Conservation (phyloP, 1,140 invertebrate genomes). For the Plutomurus gul region DNA sequence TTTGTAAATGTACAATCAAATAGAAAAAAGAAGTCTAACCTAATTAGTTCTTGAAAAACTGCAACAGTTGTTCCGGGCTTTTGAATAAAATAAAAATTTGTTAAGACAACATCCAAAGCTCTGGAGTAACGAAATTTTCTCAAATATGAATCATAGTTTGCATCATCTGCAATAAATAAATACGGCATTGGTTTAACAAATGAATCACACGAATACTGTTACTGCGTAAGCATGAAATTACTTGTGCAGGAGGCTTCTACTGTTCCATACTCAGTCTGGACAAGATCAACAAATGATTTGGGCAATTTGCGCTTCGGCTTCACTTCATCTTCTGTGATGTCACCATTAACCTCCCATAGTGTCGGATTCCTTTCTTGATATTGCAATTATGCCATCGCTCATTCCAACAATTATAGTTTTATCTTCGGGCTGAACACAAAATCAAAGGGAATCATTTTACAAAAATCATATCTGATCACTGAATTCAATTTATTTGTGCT, state of each 20-base stretch:
- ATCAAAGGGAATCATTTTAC: not conserved
- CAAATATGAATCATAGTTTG: conserved; percentile 69
- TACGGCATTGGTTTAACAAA: not conserved
- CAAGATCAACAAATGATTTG: conserved; percentile 56
- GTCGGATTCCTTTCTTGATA: conserved; percentile 73
- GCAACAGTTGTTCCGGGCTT: conserved; percentile 76
- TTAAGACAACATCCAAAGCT: conserved; percentile 75
- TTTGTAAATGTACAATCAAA: not conserved
- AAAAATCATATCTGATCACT: not conserved
- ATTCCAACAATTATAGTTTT: conserved; percentile 85
- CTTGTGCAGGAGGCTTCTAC: conserved; percentile 31
- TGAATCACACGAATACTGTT: not conserved
- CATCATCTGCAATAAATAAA: conserved; percentile 39
- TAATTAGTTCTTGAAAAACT: conserved; percentile 81
- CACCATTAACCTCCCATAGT: conserved; percentile 54
- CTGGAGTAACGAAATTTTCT: conserved; percentile 80
- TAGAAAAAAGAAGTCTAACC: conserved; percentile 53
- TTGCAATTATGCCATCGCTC: conserved; percentile 87
- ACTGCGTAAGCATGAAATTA: conserved; percentile 28
- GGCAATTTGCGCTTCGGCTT: conserved; percentile 53
- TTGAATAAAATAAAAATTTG: conserved; percentile 65
- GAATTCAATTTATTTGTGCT: not conserved
- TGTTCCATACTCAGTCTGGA: conserved; percentile 45
- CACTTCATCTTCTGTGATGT: conserved; percentile 58
- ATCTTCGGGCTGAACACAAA: conserved; percentile 71